Conservation (phyloP, 2,888 invertebrate genomes). For the Drosophila nigritarsus region DNA sequence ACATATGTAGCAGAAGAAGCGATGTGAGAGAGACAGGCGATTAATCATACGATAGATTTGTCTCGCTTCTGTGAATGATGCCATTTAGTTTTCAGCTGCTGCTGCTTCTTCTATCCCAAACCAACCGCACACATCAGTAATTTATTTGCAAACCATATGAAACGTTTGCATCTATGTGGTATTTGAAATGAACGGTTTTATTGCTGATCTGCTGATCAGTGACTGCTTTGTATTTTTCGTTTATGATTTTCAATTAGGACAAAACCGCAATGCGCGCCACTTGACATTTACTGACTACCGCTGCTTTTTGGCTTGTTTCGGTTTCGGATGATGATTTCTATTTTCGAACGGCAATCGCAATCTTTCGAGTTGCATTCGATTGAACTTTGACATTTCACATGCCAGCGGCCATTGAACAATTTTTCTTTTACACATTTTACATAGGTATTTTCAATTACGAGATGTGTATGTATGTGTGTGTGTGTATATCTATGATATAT, state of each 20-base stretch:
- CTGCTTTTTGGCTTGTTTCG: conserved; percentile 16
- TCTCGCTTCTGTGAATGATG: conserved; percentile 44
- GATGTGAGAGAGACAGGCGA: conserved; percentile 4
- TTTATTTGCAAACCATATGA: conserved; percentile 32
- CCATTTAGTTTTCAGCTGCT: conserved; percentile 24
- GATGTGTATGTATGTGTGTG: background rate
- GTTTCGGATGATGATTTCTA: conserved; percentile 50
- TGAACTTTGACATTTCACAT: conserved; percentile 45
- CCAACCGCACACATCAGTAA: conserved; percentile 9
- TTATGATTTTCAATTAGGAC: conserved; percentile 29
- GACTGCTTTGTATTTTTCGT: conserved; percentile 16
- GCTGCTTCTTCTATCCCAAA: conserved; percentile 1
- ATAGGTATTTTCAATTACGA: conserved; percentile 31
- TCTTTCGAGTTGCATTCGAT: conserved; percentile 31
- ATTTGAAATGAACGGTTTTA: conserved; percentile 35
- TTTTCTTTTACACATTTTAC: conserved; percentile 18
- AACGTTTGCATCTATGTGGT: conserved; percentile 11
- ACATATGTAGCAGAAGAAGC: background rate
- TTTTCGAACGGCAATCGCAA: conserved; percentile 42
- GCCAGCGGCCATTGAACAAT: conserved; percentile 17
- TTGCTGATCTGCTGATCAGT: conserved; percentile 18
- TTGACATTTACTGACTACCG: conserved; percentile 51
- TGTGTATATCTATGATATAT: background rate
- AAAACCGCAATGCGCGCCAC: conserved; percentile 15
- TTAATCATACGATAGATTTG: conserved; percentile 40